Evolutionary conservation across 2,888 invertebrate species (phyloP).

Genomic region (Hanleya hanleyi): DNA sequence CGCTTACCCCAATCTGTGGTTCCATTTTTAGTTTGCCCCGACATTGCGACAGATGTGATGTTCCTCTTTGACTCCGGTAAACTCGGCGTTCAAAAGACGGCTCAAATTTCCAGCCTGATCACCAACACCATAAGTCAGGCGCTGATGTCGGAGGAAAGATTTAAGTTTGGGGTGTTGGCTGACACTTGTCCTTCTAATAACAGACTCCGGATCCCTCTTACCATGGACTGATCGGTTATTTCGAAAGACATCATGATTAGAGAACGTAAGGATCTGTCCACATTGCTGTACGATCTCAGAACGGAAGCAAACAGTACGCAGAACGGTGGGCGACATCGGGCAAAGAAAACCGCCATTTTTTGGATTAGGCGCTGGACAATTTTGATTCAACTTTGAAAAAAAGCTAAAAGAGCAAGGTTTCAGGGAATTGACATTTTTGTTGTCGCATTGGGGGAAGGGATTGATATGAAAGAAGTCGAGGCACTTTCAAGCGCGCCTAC

Average conservation of each 20-base stretch:
- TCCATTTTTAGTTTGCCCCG: too few species aligned
- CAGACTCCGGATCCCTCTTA: background rate
- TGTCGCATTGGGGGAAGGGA: constrained; percentile 5
- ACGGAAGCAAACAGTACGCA: background rate
- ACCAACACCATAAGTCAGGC: background rate
- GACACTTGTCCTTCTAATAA: background rate
- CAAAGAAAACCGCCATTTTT: constrained; percentile 55
- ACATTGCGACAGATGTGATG: constrained; percentile 39
- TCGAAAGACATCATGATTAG: background rate
- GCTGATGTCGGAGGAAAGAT: background rate
- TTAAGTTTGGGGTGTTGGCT: background rate
- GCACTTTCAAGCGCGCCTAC: background rate
- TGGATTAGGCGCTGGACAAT: too few species aligned
- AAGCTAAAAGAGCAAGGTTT: constrained; percentile 9
- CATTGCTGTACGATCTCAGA: background rate
- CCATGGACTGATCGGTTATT: background rate
- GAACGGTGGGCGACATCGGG: constrained; percentile 32
- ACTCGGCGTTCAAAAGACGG: constrained; percentile 26
- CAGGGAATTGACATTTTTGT: constrained; percentile 17
- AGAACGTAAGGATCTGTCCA: background rate
- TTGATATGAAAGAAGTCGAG: background rate
- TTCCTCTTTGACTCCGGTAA: constrained; percentile 48
- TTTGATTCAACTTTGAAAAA: too few species aligned
- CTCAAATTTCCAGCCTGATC: background rate
- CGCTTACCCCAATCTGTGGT: too few species aligned